A percentile compares a stretch with the other conserved stretches of the same genome.
phyloP scores from a whole-genome alignment of 1,140 invertebrate species.

The Mesaphorura yosii region DNA sequence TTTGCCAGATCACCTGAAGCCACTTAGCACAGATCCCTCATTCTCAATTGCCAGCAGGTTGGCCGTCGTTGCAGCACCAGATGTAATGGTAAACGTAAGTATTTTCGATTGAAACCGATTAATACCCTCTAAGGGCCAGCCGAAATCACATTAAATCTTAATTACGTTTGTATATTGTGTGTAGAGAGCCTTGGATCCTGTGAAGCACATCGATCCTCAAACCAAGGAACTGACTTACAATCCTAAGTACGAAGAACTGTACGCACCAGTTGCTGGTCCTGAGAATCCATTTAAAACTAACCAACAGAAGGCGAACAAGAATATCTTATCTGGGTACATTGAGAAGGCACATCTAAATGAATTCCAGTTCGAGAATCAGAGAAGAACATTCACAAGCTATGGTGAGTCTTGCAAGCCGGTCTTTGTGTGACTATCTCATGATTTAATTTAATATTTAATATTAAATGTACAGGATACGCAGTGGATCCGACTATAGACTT shows the following conservation, averaged over 20 bases:
- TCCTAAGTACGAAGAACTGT: constrained; percentile 91
- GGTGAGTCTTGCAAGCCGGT: too few relatives aligned
- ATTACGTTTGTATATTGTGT: constrained; percentile 4
- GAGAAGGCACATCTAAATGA: constrained; percentile 90
- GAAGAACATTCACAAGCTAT: constrained; percentile 86
- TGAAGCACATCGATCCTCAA: constrained; percentile 54
- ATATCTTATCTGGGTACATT: constrained; percentile 87
- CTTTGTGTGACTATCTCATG: too few relatives aligned
- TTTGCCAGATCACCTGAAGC: constrained; percentile 44
- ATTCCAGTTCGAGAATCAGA: constrained; percentile 97
- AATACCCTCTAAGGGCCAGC: not conserved
- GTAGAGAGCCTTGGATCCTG: constrained; percentile 27
- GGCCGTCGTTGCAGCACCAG: constrained; percentile 62
- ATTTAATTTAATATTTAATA: too few relatives aligned
- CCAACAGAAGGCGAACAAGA: constrained; percentile 73
- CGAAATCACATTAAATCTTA: not conserved
- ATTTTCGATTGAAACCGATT: not conserved
- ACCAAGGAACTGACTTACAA: constrained; percentile 75
- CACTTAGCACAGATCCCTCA: constrained; percentile 36
- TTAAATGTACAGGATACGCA: constrained; percentile 85
- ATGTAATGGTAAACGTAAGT: constrained; percentile 60
- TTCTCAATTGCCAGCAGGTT: constrained; percentile 43
- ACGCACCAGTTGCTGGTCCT: constrained; percentile 80
- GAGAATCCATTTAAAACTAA: constrained; percentile 82
- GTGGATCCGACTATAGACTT: constrained; percentile 79